These are phyloP conservation scores for Caligus rogercresseyi DNA, from an alignment of 1,140 invertebrate species.

Conservation along the genomic window DNA sequence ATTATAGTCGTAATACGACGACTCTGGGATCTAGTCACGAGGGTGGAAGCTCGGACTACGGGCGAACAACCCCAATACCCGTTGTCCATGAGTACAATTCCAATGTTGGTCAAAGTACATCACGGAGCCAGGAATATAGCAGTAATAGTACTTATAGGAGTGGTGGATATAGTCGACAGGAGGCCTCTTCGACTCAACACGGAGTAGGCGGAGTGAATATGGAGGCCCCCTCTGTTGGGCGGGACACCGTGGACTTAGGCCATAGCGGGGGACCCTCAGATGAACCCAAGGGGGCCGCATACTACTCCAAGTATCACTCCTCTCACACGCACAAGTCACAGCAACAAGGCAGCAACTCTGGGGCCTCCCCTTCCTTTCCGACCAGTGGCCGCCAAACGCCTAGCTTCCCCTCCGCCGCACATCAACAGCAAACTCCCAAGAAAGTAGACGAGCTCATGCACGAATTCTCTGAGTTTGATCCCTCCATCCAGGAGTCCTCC, in stretches of 20 bases:
- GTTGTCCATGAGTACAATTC: neutral
- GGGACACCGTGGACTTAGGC: neutral
- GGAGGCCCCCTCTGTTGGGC: neutral
- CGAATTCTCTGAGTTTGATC: slow-evolving; percentile 17
- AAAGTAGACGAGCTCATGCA: slow-evolving; percentile 15
- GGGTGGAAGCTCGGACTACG: neutral
- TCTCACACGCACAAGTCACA: slow-evolving; percentile 1
- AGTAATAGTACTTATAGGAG: too few species aligned
- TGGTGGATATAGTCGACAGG: neutral
- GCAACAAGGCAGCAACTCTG: neutral
- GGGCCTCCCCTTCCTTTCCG: neutral
- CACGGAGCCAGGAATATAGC: neutral
- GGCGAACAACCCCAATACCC: neutral
- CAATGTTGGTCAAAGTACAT: neutral
- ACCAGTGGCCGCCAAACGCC: neutral
- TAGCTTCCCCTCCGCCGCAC: neutral
- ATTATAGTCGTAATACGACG: neutral
- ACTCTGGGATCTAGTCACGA: neutral
- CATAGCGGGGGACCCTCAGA: neutral
- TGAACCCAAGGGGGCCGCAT: neutral
- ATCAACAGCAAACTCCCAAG: slow-evolving; percentile 6
- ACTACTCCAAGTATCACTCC: slow-evolving; percentile 14
- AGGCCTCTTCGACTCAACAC: neutral
- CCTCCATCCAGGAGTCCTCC: neutral
- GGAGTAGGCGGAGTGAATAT: too few species aligned